Base-by-base conservation (phyloP, 2,888 invertebrate species). In the Tenthredo distinguenda region DNA sequence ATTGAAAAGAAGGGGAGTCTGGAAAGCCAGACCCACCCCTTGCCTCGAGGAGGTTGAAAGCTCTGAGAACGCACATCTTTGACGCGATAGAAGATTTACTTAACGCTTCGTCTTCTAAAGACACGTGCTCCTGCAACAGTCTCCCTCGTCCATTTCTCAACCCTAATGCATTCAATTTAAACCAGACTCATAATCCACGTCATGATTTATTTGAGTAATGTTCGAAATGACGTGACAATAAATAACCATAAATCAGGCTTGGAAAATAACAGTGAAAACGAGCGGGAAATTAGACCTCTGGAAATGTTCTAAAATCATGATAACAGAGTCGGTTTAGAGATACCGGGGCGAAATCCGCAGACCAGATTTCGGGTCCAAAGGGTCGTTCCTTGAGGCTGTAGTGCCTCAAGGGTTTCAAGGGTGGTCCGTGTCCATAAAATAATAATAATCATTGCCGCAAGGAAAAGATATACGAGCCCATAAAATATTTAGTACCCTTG, bases 401-500 rank as follows among this genome's bases (percentile, higher is more conserved):
- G 31, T 47, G 26, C 50, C 31, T 81, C 79, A 9, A 58, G 50
- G 37, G 34, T 21, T 43, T 37, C 58, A 34, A 58, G 58, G 62
- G 21, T 50, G 26, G 31, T 77, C 77, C 50, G 7, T 81, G 79
- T 62, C 79, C 40, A 58, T 81, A 62, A 81, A 81, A 83, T 83
- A 83, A 83, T 68, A 31, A 68, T 68, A 83, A 68, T 68, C 40
- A 83, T 83, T 62, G 62, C 68, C 82, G n/a, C 31, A 83, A 40
- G 82, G 50, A 68, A 83, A 47, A 83, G 43, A 65, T 68, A 83
- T 83, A 47, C 68, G 58, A 37, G 21, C 1, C 82, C 65, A 68
- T 83, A 26, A 65, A 83, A 83, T 83, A 83, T 83, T 83, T 83
- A 83, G 43, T 83, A 68, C 82, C 55, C 68, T 81, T 81, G 79